Evolutionary conservation across 37 sponge, comb jelly and placozoan species (phyloP), one percentile per base, ranked within the genome.

Genomic region (Tethya wilhelma): DNA sequence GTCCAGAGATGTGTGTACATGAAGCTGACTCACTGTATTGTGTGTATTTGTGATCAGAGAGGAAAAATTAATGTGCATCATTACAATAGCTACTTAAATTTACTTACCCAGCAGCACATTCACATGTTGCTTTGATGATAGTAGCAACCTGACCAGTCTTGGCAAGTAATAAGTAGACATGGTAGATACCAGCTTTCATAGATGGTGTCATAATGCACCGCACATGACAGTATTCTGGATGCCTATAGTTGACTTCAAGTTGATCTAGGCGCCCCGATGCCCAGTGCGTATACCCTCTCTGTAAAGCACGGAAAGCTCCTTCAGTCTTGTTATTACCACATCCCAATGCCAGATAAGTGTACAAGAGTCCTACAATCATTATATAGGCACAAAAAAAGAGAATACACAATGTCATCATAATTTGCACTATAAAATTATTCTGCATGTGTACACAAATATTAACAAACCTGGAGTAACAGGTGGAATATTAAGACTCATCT

Each of bases 161-260:
- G 9, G 22, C 37, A 1, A 79, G 67, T 42, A 79, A n/a, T 38
- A 79, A 14, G 49, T 67, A 44, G 2, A 79, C 79, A 32, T 66
- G 67, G 56, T 79, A 65, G 8, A 46, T 41, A 1, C 79, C 79
- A 43, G 28, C 37, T 42, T 79, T 79, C 79, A 79, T 79, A 19
- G 79, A 65, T n/a, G 53, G 68, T 4, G 68, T 65, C 49, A 79
- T 67, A 6, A 17, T 6, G 33, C 79, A 79, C 31, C 68, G n/a
- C 2, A 78, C 46, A 62, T 63, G 66, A 62, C 79, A 79, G 36
- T 44, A 79, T 19, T 11, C 0, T 1, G 67, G 79, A 41, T 79
- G 44, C 23, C 43, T 38, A 37, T 22, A 29, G 31, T 78, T 78
- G 7, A 64, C 67, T 64, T 78, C 79, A 40, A 78, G 8, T 2